Evolutionary conservation across 2,797 vertebrate genomes (phyloP), one percentile per base, ranked within the genome.

Genomic region (Pipistrellus pygmaeus): DNA sequence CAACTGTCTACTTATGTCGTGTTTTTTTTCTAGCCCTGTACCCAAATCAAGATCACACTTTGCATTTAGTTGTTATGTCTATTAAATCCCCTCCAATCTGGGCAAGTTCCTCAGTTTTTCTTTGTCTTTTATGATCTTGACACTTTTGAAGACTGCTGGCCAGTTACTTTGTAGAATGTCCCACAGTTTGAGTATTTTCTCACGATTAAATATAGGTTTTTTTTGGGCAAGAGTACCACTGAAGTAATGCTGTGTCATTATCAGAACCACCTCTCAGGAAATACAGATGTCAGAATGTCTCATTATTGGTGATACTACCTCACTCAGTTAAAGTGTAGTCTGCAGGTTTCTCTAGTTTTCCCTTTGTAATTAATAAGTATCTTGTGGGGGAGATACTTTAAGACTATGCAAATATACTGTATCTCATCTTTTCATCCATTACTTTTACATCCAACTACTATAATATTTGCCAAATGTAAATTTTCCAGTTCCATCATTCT

Each of bases 61-160:
- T 48, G 23, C 12, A 78, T 62, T 89, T 62, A 91, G 23, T 44
- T 64, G 5, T 53, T 20, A 72, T 7, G 20, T 51, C 68, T 83
- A 25, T 68, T 76, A 44, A 85, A 60, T 83, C 44, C 48, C 38
- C 72, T 83, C 57, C 21, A 94, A 6, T 44, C 32, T 27, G 11
- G n/a, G 9, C 46, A 87, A 51, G 15, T 81, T 69, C 35, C 20
- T 82, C 11, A 10, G 62, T 64, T 53, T 69, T 75, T 71, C 30
- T 72, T 80, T 17, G 27, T 62, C 86, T 78, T 68, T 72, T 55
- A 44, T 48, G 10, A 55, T 21, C 64, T 76, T 85, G 46, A 95
- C 17, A 95, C 7, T 93, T 91, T 55, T 62, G 69, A 89, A 93
- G 30, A n/a, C n/a, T 68, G 55, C 6, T 20, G 35, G 41, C 25